Evolutionary conservation across 2,888 invertebrate species (phyloP), one percentile per base, ranked within the genome.

Genomic region (Octodonta nipae): DNA sequence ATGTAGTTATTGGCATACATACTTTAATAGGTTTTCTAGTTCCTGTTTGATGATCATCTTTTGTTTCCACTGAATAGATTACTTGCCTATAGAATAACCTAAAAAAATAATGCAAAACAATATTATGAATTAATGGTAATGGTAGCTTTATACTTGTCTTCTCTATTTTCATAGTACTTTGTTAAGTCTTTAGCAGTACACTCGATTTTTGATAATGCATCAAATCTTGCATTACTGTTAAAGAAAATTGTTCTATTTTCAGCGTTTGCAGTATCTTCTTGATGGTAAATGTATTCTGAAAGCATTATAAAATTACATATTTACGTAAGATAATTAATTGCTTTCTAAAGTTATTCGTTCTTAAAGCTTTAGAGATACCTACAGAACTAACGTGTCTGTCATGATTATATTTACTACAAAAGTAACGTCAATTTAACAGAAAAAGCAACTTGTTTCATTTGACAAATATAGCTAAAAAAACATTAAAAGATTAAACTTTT

Each of bases 121-220:
- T 14, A 30, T 27, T 28, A 32, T 41, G 45, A 43, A 53, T 55
- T 32, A 41, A n/a, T 25, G 25, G 5, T 17, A 7, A 17, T 7
- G 17, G 17, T 6, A 13, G 13, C 13, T 10, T 14, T 29, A 33
- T 39, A 43, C 44, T 40, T 46, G 28, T 49, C 46, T 12, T 50
- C 46, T 28, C 47, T 36, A 8, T 43, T 39, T 26, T 31, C 28
- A 29, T 46, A 52, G 16, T 46, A 25, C 28, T 49, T 45, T 2
- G 42, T 47, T 28, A 46, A 34, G 14, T 61, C 63, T 2, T 66
- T 51, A 0, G 65, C 58, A 2, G 67, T 61, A 43, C 75, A 66
- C 41, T 70, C 67, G 2, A 81, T 54, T 38, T 64, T 66, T 1
- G 64, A 59, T 20, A 88, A 64, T 3, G 82, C 79, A 53, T 89